Evolutionary conservation across 1,140 invertebrate species (phyloP).

Genomic region (Zaprionus kolodkinae): DNA sequence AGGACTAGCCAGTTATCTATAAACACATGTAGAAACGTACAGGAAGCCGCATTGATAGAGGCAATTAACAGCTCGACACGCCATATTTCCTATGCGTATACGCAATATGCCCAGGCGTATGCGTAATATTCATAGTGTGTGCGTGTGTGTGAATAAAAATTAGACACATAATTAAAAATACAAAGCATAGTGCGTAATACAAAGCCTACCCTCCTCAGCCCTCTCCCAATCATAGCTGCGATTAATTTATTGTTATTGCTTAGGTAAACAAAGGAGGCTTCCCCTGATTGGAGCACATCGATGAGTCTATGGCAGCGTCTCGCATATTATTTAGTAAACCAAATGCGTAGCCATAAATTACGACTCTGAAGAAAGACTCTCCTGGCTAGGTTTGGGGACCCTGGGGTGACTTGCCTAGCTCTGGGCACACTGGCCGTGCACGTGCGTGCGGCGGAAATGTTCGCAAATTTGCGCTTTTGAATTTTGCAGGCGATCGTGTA

Average conservation of each 20-base stretch:
- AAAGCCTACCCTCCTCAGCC: conserved; percentile 45
- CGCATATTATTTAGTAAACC: conserved; percentile 77
- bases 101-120: conserved; percentile 13
- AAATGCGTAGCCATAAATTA: conserved; percentile 82
- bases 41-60: conserved; percentile 77
- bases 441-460: conserved; percentile 71
- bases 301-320: conserved; percentile 17
- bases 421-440: conserved; percentile 3
- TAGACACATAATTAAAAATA: conserved; percentile 81
- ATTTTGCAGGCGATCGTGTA: conserved; percentile 66
- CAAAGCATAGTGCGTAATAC: conserved; percentile 64
- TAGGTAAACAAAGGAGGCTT: conserved; percentile 71
- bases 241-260: conserved; percentile 83
- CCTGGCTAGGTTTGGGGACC: conserved; percentile 14
- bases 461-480: conserved; percentile 74
- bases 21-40: conserved; percentile 73
- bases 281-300: conserved; percentile 40
- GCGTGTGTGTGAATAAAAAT: conserved; percentile 42
- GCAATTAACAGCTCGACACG: conserved; percentile 79
- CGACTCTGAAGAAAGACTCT: conserved; percentile 59
- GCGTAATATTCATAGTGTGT: conserved; percentile 30
- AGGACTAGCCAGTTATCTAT: conserved; percentile 35
- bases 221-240: conserved; percentile 23
- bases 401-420: not conserved
- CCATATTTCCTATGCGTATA: conserved; percentile 67